Evolutionary conservation across 1,140 invertebrate species (phyloP).

Genomic region (Microplitis demolitor): DNA sequence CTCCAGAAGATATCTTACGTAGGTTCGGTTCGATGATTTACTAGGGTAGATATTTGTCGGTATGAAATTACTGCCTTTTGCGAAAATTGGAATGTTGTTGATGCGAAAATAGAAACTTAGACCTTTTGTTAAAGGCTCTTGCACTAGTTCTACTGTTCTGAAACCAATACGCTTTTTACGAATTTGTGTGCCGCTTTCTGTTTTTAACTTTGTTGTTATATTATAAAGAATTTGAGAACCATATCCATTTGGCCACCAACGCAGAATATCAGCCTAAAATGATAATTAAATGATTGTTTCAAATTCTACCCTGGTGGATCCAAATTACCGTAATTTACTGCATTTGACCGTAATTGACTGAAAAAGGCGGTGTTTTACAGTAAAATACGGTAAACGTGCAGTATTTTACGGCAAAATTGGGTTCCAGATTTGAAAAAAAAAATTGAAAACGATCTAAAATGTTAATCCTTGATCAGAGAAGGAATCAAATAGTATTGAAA

Average conservation of each 20-base stretch:
- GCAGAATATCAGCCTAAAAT: conserved; percentile 60
- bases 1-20: conserved; percentile 67
- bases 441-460: too few relatives aligned
- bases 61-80: conserved; percentile 97
- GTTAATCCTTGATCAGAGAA: too few relatives aligned
- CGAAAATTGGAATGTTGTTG: conserved; percentile 89
- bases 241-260: conserved; percentile 97
- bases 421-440: too few relatives aligned
- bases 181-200: conserved; percentile 35
- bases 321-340: too few relatives aligned
- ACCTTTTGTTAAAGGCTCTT: conserved; percentile 72
- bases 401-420: too few relatives aligned
- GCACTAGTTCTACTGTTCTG: conserved; percentile 80
- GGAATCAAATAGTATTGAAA: too few relatives aligned
- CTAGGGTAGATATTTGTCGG: conserved; percentile 89
- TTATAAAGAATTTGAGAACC: conserved; percentile 82
- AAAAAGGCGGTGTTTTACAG: too few relatives aligned
- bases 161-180: conserved; percentile 76
- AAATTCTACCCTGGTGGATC: not conserved
- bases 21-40: conserved; percentile 61
- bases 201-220: conserved; percentile 64
- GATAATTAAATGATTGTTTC: not conserved
- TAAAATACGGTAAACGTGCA: too few relatives aligned
- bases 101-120: conserved; percentile 87
- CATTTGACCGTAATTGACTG: too few relatives aligned